Percentiles rank a stretch among this genome's conserved stretches.
Conservation (phyloP, 2,888 invertebrate species). For the Archips crataeganus region DNA sequence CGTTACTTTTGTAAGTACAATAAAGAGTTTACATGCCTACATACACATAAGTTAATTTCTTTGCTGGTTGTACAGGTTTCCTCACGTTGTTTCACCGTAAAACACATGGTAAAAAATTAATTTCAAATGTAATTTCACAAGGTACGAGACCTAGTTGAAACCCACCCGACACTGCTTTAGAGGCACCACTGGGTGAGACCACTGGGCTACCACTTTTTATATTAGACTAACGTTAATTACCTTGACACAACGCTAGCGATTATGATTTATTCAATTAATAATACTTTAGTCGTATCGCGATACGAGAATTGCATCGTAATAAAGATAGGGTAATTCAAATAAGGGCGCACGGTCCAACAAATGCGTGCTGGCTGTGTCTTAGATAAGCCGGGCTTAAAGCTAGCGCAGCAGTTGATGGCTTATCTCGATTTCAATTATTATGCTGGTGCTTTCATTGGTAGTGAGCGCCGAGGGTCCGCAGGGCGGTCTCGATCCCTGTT, state of each 20-base stretch:
- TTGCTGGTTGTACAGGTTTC: no score
- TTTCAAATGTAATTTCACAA: no score
- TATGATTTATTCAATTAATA: constrained; percentile 40
- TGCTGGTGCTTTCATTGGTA: constrained; percentile 76
- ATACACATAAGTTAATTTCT: no score
- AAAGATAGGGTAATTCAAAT: constrained; percentile 73
- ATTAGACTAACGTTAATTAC: background rate
- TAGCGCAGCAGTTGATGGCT: constrained; percentile 78
- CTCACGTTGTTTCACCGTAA: no score
- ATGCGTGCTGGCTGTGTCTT: constrained; percentile 72
- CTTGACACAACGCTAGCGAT: constrained; percentile 15
- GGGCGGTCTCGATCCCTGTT: constrained; percentile 66
- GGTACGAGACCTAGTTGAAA: no score
- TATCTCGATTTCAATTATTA: constrained; percentile 85
- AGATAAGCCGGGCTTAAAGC: constrained; percentile 81
- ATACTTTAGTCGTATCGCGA: constrained; percentile 47
- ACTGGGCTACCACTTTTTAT: background rate
- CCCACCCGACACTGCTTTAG: no score
- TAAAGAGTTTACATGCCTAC: no score
- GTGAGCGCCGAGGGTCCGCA: constrained; percentile 40
- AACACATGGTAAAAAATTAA: no score
- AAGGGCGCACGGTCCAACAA: constrained; percentile 71
- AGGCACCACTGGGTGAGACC: no score
- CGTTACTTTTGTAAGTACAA: no score
- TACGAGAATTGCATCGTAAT: constrained; percentile 67